phyloP scores from a whole-genome alignment of 2,888 invertebrate species.

The Leptinotarsa juncta region DNA sequence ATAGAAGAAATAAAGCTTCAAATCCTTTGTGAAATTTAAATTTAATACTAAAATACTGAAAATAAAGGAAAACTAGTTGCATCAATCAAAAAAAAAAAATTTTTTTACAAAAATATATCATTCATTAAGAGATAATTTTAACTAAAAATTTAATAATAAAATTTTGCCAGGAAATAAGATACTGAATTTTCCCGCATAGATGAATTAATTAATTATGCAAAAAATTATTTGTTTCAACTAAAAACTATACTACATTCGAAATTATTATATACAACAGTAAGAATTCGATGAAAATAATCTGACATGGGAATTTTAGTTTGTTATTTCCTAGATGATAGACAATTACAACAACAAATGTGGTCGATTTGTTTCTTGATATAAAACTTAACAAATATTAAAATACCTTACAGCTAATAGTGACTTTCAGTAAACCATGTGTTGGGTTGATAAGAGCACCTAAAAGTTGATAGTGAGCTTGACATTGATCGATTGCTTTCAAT shows the following conservation, averaged over 20 bases:
- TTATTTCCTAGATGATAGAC: not conserved
- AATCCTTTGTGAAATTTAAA: no score
- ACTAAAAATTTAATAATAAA: not conserved
- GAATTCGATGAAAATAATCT: not conserved
- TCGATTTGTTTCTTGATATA: constrained; percentile 14
- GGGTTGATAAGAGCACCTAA: constrained; percentile 7
- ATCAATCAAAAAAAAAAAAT: no score
- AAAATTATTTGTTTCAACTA: not conserved
- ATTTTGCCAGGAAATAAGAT: not conserved
- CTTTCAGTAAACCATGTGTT: constrained; percentile 1
- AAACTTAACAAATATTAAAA: constrained; percentile 15
- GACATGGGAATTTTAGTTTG: constrained; percentile 1
- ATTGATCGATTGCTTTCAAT: not conserved
- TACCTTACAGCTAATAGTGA: constrained; percentile 15
- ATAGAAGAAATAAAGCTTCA: no score
- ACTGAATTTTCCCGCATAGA: not conserved
- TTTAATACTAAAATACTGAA: no score
- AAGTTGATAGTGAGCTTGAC: not conserved
- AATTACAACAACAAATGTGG: not conserved
- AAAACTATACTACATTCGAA: no score
- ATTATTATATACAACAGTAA: no score
- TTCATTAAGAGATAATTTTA: constrained; percentile 3
- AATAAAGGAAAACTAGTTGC: no score
- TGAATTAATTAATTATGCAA: not conserved
- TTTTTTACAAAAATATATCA: constrained; percentile 13